Percentiles rank a stretch among this genome's conserved stretches.
Conservation (phyloP, 2,888 invertebrate genomes). For the Chymomyza procnemis region DNA sequence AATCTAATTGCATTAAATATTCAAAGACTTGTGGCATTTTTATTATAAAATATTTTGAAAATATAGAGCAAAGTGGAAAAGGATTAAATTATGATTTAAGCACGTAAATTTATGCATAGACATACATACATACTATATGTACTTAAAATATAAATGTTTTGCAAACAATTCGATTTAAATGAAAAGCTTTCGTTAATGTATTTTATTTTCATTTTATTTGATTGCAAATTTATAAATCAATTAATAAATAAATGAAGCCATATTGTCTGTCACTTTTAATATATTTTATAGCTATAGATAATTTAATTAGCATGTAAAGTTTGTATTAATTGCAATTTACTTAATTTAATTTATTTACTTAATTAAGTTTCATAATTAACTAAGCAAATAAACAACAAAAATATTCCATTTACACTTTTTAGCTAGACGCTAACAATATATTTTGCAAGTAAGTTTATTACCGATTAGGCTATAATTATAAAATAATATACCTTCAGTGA, state of each 20-base stretch:
- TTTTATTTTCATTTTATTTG: background rate
- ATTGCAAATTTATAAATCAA: background rate
- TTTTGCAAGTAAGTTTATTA: no score
- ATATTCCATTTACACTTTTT: no score
- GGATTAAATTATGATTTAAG: background rate
- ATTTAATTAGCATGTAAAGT: no score
- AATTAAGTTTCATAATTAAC: no score
- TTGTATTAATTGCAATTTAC: no score
- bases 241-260: background rate
- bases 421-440: no score
- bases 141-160: background rate
- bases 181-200: background rate
- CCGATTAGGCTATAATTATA: no score
- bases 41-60: background rate
- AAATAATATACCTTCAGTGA: no score
- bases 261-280: background rate
- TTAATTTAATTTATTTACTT: no score
- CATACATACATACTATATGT: no score
- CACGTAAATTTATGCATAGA: background rate
- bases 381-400: no score
- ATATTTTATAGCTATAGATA: no score
- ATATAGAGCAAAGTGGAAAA: background rate
- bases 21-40: background rate
- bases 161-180: background rate
- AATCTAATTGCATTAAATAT: background rate